phyloP scores from a whole-genome alignment of 2,888 invertebrate species.

The Tortrix viridana region DNA sequence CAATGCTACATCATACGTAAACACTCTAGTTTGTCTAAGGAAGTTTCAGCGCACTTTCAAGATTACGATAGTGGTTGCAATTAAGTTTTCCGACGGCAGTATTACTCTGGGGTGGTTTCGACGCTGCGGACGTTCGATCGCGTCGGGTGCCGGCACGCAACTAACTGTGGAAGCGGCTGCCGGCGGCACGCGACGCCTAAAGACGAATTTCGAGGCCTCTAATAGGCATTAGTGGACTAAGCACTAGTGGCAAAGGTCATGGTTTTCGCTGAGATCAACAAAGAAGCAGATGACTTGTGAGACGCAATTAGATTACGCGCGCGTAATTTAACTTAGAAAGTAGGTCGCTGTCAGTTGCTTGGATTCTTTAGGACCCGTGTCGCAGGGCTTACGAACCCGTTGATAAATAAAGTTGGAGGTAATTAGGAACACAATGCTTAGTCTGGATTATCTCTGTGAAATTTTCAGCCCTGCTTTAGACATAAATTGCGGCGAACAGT shows the following conservation, averaged over 20 bases:
- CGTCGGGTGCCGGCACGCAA: conserved; percentile 66
- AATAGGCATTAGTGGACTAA: conserved; percentile 62
- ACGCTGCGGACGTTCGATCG: conserved; percentile 58
- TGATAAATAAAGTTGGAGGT: conserved; percentile 17
- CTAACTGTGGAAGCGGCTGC: conserved; percentile 57
- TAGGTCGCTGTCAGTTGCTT: conserved; percentile 19
- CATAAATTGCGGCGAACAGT: conserved; percentile 32
- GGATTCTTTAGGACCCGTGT: conserved; percentile 5
- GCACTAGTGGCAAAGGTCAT: conserved; percentile 70
- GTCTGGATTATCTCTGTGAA: conserved; percentile 27
- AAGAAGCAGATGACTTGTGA: conserved; percentile 44
- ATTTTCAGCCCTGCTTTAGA: conserved; percentile 24
- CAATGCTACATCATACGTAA: conserved; percentile 54
- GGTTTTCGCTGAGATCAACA: conserved; percentile 53
- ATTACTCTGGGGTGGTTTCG: conserved; percentile 42
- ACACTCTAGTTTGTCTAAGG: conserved; percentile 22
- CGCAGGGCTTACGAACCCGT: conserved; percentile 14
- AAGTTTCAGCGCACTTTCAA: conserved; percentile 45
- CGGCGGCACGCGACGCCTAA: conserved; percentile 54
- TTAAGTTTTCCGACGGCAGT: conserved; percentile 57
- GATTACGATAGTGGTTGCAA: conserved; percentile 34
- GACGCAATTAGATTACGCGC: conserved; percentile 8
- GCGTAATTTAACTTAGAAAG: conserved; percentile 7
- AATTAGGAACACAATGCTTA: conserved; percentile 22
- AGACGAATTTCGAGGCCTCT: conserved; percentile 71